phyloP scores from a whole-genome alignment of 2,888 invertebrate species.

The Lomographa bimaculata region DNA sequence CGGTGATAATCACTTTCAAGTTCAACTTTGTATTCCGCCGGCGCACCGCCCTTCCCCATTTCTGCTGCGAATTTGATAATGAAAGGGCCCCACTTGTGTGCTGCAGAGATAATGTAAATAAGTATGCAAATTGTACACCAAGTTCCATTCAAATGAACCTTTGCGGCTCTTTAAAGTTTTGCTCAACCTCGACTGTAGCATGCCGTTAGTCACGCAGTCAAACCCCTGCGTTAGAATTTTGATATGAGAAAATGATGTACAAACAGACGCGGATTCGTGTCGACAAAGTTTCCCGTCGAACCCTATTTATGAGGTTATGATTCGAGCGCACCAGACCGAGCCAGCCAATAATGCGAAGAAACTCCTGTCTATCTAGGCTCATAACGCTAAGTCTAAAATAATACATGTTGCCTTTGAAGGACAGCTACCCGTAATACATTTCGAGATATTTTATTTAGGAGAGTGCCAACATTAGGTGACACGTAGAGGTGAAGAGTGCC shows the following conservation, averaged over 20 bases:
- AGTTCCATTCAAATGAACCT: conserved; percentile 80
- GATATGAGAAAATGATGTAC: conserved; percentile 64
- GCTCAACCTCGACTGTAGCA: conserved; percentile 61
- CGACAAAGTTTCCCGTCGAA: conserved; percentile 56
- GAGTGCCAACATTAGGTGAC: conserved; percentile 23
- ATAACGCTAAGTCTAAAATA: conserved; percentile 26
- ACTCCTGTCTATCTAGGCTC: conserved; percentile 27
- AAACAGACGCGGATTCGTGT: conserved; percentile 59
- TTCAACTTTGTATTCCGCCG: conserved; percentile 73
- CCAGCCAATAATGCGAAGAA: conserved; percentile 35
- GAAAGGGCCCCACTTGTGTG: conserved; percentile 80
- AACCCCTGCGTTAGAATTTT: conserved; percentile 53
- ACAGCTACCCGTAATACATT: conserved; percentile 18
- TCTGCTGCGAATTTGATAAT: conserved; percentile 79
- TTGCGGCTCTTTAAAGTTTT: conserved; percentile 76
- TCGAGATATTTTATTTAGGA: conserved; percentile 29
- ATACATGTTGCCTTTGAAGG: conserved; percentile 14
- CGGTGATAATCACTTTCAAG: conserved; percentile 73
- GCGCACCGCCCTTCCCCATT: conserved; percentile 52
- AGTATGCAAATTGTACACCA: conserved; percentile 80
- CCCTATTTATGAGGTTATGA: conserved; percentile 53
- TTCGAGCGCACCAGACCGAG: conserved; percentile 43
- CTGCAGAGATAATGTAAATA: conserved; percentile 83
- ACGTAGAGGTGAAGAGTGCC: conserved; percentile 26
- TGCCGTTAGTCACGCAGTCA: conserved; percentile 50